These are phyloP conservation scores for Calcarius lapponicus DNA, from an alignment of 2,797 vertebrate genomes.

Conservation along the genomic window DNA sequence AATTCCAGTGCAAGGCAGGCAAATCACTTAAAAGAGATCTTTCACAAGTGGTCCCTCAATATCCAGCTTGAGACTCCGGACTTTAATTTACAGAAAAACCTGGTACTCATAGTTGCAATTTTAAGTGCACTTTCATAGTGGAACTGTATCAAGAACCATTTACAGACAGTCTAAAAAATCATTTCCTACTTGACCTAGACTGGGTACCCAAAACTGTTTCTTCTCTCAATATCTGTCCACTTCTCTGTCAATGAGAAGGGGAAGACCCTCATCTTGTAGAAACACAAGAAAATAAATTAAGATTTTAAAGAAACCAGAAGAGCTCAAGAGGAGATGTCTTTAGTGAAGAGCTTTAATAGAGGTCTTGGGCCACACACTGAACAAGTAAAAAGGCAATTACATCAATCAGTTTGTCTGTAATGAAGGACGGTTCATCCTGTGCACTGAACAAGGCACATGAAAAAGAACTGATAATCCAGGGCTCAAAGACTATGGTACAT, in stretches of 20 bases:
- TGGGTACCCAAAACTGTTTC: constrained; percentile 24
- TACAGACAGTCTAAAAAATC: constrained; percentile 24
- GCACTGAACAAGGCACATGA: neutral
- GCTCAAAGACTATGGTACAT: neutral
- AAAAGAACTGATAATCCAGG: neutral
- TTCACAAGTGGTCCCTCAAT: constrained; percentile 36
- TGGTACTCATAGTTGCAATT: neutral
- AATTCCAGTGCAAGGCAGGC: neutral
- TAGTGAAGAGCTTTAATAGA: constrained; percentile 34
- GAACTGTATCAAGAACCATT: constrained; percentile 29
- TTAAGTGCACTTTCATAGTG: constrained; percentile 37
- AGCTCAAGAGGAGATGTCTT: constrained; percentile 34
- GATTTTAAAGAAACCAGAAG: neutral
- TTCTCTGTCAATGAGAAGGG: constrained; percentile 40
- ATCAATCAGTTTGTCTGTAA: neutral
- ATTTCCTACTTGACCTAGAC: constrained; percentile 51
- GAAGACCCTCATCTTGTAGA: constrained; percentile 40
- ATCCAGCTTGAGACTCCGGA: constrained; percentile 22
- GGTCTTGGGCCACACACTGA: constrained; percentile 8
- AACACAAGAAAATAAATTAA: constrained; percentile 62
- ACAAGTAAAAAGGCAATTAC: neutral
- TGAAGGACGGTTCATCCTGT: neutral
- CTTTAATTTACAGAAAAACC: constrained; percentile 49
- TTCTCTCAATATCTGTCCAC: constrained; percentile 11
- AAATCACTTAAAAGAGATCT: constrained; percentile 33